phyloP scores from a whole-genome alignment of 2,113 vertebrate species.

The Epinephelus lanceolatus region DNA sequence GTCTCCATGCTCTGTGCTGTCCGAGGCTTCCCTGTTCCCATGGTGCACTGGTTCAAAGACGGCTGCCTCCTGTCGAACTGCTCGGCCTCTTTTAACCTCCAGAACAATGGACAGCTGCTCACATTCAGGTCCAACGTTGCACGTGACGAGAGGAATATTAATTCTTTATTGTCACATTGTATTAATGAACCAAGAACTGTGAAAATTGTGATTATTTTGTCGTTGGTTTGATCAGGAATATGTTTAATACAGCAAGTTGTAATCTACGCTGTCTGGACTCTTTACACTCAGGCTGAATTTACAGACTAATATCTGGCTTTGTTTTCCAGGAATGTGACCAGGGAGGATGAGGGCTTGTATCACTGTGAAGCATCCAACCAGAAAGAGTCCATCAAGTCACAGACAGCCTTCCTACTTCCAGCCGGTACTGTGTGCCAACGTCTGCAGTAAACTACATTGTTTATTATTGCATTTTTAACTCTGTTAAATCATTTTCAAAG shows the following conservation, averaged over 20 bases:
- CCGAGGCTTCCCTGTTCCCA: constrained; percentile 80
- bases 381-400: constrained; percentile 73
- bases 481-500: not conserved
- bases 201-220: not conserved
- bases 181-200: not conserved
- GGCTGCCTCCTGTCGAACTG: constrained; percentile 70
- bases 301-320: constrained; percentile 3
- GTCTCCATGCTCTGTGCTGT: constrained; percentile 80
- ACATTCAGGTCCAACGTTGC: constrained; percentile 78
- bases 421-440: constrained; percentile 73
- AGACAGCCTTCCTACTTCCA: constrained; percentile 76
- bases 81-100: constrained; percentile 70
- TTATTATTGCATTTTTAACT: not conserved
- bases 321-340: constrained; percentile 79
- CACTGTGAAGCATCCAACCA: constrained; percentile 82
- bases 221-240: not conserved
- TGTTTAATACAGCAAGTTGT: not conserved
- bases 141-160: constrained; percentile 45
- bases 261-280: not conserved
- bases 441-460: not conserved
- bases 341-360: constrained; percentile 82
- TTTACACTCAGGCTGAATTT: not conserved
- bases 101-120: constrained; percentile 84
- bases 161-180: constrained; percentile 31
- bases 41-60: constrained; percentile 87